Evolutionary conservation across 1,140 invertebrate genomes (phyloP), one percentile per base, ranked within the genome.

Genomic region (Pectinophora gossypiella): DNA sequence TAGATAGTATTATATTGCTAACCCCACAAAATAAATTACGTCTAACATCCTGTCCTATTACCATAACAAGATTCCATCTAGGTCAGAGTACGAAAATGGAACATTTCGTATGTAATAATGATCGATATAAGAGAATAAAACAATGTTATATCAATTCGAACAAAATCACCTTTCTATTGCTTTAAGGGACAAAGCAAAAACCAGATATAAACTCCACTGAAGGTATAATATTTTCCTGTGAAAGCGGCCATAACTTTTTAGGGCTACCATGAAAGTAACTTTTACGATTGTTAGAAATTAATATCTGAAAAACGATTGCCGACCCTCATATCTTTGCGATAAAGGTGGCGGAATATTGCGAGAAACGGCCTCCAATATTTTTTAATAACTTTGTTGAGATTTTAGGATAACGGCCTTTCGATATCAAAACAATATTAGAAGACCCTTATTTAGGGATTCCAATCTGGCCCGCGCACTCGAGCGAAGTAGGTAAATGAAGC

Each of bases 271-370:
- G 70, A 80, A 81, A 72, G 68, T 76, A 73, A 83, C 69, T 82
- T 85, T 85, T 82, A 83, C 72, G 79, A 79, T 79, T 83, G 79
- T 82, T 82, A 72, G 63, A 64, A 78, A 83, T 83, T 85, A 81
- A 85, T 83, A 79, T 79, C 76, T 76, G 72, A 79, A 82, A 81
- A 81, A 82, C 64, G 71, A 64, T 59, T 70, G 67, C 58, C 59
- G 65, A 76, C 72, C 70, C 57, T 71, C 65, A 60, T 76, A 76
- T 69, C 61, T 77, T 70, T 56, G 43, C 54, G 64, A 70, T 75
- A 72, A 74, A 70, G 55, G 56, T 47, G 44, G n/a, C 9, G 20
- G 27, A 47, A 48, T 59, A 60, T 52, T 51, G 48, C 38, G 42
- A 45, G 22, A 56, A 57, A 56, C 54, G 55, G 51, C 38, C 13